Evolutionary conservation across 2,797 vertebrate genomes (phyloP), one percentile per base, ranked within the genome.

Genomic region (Rhinella marina): DNA sequence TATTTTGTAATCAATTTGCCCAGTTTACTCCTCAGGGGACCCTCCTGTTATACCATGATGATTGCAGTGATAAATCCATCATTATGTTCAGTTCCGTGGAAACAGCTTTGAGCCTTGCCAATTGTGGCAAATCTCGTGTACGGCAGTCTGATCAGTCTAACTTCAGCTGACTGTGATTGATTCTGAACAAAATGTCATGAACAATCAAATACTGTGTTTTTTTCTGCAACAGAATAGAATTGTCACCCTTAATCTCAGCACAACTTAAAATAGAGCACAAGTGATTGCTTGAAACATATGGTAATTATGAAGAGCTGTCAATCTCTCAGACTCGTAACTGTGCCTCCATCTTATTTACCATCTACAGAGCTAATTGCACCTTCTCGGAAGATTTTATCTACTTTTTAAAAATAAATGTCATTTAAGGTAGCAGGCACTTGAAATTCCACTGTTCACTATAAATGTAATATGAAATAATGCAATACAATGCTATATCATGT

Each of bases 21-120:
- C 91, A 86, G 91, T 92, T 90, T 89, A 87, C 50, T 17, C 85
- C 92, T 91, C 91, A 66, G 82, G 92, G 90, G 93, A 93, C 88
- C 92, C 91, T 92, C 92, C 92, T 93, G 92, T 92, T 93, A 94
- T 92, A 93, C 92, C 91, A 90, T 93, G 91, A 92, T 93, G 93
- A 93, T 94, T 94, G 93, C 90, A 92, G 89, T 92, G 91, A 91
- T 91, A 93, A 92, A 92, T 92, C 91, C 89, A 92, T 93, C 88
- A 92, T 90, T 91, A 90, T 90, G 87, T 91, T 90, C 89, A 90
- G 91, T 17, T 86, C 87, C 0, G 91, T 93, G 92, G 89, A 93
- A 92, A 91, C 90, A 88, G 90, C 91, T 91, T 82, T 83, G 72
- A 91, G 84, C 86, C 78, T 88, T 91, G 89, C 86, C 90, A 91